Conservation (phyloP, 1,140 invertebrate genomes). For the Hesperophylax magnus region DNA sequence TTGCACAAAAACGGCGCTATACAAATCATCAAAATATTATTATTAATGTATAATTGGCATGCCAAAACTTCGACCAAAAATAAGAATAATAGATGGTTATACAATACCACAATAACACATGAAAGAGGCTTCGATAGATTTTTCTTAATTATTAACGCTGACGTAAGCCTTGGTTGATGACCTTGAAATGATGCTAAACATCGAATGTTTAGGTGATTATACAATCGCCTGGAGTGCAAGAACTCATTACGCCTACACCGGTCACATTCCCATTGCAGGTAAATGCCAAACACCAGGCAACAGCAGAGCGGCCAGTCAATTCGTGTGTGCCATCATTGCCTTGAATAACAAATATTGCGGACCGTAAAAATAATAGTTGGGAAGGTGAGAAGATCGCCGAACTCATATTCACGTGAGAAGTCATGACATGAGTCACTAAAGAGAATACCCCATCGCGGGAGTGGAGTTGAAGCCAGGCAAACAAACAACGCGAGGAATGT, state of each 20-base stretch:
- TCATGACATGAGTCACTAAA: not conserved
- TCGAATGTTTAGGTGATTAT: not conserved
- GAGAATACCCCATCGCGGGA: not conserved
- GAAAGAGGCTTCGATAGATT: too few species aligned
- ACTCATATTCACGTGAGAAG: not conserved
- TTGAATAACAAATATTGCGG: conserved; percentile 18
- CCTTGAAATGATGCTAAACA: not conserved
- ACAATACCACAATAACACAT: too few species aligned
- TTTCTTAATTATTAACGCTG: too few species aligned
- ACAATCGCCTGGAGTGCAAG: not conserved
- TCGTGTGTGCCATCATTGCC: not conserved
- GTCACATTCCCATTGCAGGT: too few species aligned
- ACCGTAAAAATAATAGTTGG: not conserved
- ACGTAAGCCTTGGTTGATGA: not conserved
- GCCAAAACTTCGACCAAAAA: too few species aligned
- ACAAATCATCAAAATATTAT: too few species aligned
- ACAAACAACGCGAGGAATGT: conserved; percentile 12
- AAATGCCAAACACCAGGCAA: not conserved
- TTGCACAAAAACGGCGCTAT: too few species aligned
- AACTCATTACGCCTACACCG: not conserved
- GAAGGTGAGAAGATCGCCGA: conserved; percentile 1
- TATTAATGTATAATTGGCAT: too few species aligned
- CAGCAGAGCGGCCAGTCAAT: not conserved
- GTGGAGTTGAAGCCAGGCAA: not conserved
- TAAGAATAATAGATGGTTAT: too few species aligned